A percentile compares a stretch with the other conserved stretches of the same genome.
Conservation (phyloP, 2,113 vertebrate genomes). For the Rhynchopsitta pachyrhyncha region DNA sequence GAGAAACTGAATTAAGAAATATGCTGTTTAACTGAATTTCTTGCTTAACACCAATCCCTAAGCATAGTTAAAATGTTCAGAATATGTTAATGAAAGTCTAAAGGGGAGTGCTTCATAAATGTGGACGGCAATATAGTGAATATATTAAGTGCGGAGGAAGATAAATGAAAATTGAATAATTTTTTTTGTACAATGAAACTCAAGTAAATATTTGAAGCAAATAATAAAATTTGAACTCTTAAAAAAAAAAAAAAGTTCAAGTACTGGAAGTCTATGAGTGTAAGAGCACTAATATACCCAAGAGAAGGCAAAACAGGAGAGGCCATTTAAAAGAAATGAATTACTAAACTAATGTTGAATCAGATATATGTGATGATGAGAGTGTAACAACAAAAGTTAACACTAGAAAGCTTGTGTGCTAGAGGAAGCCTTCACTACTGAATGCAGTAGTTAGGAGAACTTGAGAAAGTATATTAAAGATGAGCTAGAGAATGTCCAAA, state of each 20-base stretch:
- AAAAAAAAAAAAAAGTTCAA: not conserved
- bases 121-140: not conserved
- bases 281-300: not conserved
- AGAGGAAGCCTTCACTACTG: not conserved
- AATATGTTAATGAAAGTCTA: not conserved
- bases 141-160: not conserved
- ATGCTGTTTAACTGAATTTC: not conserved
- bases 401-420: not conserved
- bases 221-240: conserved; percentile 20
- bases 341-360: not conserved
- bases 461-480: not conserved
- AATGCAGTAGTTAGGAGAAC: not conserved
- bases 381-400: not conserved
- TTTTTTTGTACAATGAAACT: not conserved
- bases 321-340: not conserved
- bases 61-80: not conserved
- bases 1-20: not conserved
- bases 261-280: not conserved
- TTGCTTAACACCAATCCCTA: not conserved
- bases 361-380: not conserved
- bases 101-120: not conserved
- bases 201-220: conserved; percentile 48
- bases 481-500: not conserved
- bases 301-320: not conserved
- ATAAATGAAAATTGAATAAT: not conserved